A percentile compares a stretch with the other conserved stretches of the same genome.
Evolutionary conservation across 2,113 vertebrate species (phyloP).

Genomic region (Deroptyus accipitrinus): DNA sequence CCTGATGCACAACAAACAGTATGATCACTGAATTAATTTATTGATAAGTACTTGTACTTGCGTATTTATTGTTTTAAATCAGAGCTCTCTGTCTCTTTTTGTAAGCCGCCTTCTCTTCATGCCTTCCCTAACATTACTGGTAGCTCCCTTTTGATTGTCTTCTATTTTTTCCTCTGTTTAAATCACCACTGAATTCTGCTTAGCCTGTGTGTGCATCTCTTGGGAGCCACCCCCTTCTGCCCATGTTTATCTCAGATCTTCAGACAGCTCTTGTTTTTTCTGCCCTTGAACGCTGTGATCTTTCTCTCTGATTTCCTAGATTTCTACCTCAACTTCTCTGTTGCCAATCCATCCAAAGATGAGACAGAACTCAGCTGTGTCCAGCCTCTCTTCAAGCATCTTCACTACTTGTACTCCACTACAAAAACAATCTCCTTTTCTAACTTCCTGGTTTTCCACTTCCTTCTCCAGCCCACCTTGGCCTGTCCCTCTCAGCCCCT

Average conservation of each 20-base stretch:
- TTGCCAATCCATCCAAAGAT: background rate
- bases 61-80: background rate
- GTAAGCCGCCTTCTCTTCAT: background rate
- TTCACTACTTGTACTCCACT: background rate
- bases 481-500: background rate
- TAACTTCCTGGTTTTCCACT: background rate
- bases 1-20: background rate
- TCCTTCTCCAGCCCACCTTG: background rate
- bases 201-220: background rate
- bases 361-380: background rate
- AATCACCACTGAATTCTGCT: background rate
- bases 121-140: background rate
- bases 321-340: background rate
- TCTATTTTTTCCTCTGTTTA: background rate
- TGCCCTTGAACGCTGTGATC: background rate
- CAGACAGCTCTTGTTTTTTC: background rate
- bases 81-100: background rate
- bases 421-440: background rate
- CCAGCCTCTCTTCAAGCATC: background rate
- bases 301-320: background rate
- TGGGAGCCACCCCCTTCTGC: background rate
- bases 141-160: background rate
- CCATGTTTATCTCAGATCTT: background rate
- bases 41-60: background rate
- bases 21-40: background rate